phyloP scores from a whole-genome alignment of 2,888 invertebrate species.

The Pseudolycoriella hygida region DNA sequence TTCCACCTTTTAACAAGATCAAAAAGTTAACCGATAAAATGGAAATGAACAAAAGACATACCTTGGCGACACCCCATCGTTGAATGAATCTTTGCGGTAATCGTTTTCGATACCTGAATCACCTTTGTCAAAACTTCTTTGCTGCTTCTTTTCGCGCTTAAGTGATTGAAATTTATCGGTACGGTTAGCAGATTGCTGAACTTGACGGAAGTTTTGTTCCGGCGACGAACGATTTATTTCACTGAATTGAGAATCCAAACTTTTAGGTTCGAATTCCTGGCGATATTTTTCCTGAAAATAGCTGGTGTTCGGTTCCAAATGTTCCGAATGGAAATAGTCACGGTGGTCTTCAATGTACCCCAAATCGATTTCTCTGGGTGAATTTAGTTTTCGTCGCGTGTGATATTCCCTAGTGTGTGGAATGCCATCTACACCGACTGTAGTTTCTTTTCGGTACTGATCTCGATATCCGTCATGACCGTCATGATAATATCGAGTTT shows the following conservation, averaged over 20 bases:
- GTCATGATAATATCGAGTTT: constrained; percentile 25
- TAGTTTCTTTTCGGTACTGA: constrained; percentile 29
- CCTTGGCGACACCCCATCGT: constrained; percentile 26
- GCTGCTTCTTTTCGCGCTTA: constrained; percentile 29
- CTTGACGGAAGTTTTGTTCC: constrained; percentile 21
- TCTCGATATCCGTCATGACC: constrained; percentile 35
- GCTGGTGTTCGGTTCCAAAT: constrained; percentile 28
- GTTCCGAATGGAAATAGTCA: constrained; percentile 23
- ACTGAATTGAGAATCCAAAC: constrained; percentile 44
- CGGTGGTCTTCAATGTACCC: constrained; percentile 12
- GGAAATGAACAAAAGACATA: background rate
- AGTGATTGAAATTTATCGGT: constrained; percentile 31
- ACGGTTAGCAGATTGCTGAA: constrained; percentile 26
- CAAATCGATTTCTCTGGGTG: constrained; percentile 10
- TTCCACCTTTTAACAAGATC: constrained; percentile 21
- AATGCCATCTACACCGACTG: constrained; percentile 26
- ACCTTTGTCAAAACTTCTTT: constrained; percentile 33
- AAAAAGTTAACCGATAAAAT: background rate
- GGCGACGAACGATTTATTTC: constrained; percentile 38
- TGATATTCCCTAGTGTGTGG: constrained; percentile 27
- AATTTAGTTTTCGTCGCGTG: constrained; percentile 27
- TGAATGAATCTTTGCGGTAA: constrained; percentile 50
- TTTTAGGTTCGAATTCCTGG: constrained; percentile 45
- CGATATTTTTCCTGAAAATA: constrained; percentile 24
- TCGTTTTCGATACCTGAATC: constrained; percentile 73